Base-by-base conservation (phyloP, 2,113 vertebrate genomes). In the Mastomys natalensis region DNA sequence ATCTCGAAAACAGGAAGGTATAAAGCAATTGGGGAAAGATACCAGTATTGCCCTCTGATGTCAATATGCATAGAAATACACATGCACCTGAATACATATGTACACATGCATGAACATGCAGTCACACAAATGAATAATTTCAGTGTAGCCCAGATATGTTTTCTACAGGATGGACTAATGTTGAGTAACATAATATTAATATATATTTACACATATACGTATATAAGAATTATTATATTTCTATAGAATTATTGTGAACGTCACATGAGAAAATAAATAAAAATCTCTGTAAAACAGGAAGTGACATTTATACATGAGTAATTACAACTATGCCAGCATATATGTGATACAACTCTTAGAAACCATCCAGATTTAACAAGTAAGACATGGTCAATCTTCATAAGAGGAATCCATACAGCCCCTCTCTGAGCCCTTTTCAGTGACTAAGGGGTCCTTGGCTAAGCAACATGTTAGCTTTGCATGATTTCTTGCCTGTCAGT, bases 341-440 rank as follows among this genome's bases (percentile, higher is more conserved):
- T 21, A 16, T 26, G 3, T 3, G 4, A 12, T 5, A 4, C 1
- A 5, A 5, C 37, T 6, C 3, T 26, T 3, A 3, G 45, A 22
- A 31, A 45, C 12, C 19, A 8, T 9, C 15, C 19, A 48, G n/a
- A 3, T 26, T 2, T 3, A 19, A 0, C 3, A 19, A 68, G 81
- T 16, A 24, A 11, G 45, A 4, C 2, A 31, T 0, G 21, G 10
- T 12, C 13, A 48, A 16, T 17, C 21, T 15, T 31, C 19, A 12
- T 0, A 0, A 58, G 21, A 31, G 1, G 3, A 1, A 9, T 1
- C 21, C 7, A 19, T 8, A 19, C 2, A 2, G 26, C 19, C 22
- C 8, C 17, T 5, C 3, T 48, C 12, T 55, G 48, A 6, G 12
- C 15, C 17, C 8, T 77, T 40, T 34, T 77, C 8, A 3, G 45